Base-by-base conservation (phyloP, 2,888 invertebrate genomes). In the Sarcophaga rosellei region DNA sequence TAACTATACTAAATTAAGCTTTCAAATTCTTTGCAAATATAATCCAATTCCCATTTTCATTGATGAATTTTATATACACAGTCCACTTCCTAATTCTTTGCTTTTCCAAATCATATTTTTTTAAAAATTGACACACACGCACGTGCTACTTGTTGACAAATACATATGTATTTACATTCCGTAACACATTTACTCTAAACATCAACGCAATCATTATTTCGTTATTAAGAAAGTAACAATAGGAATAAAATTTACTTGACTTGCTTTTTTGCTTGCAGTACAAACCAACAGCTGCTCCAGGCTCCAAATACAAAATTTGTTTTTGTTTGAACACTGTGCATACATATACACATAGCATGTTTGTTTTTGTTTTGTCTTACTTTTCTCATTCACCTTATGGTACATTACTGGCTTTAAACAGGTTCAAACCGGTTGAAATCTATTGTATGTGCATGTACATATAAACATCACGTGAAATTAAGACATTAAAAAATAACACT, bases 381-480 rank as follows among this genome's bases (percentile, higher is more conserved):
- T 17, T 81, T 25, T 76, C 12, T 20, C n/a, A 17, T 63, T 65
- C 47, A n/a, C 23, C n/a, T 23, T 63, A 53, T 17, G 53, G 53
- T 45, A 8, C 45, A n/a, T 68, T 35, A 17, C 66, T 45, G 66
- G 47, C 21, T 45, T 20, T 53, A 47, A 83, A 83, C 82, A 68
- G 82, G 82, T 83, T 83, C 45, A 53, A 78, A 23, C 73, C 77
- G 65, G 77, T 77, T 72, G 53, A 25, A 59, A 45, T 65, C 35
- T 35, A 5, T 17, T 69, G 25, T 70, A 47, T 20, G 47, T n/a
- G 65, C 57, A 74, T 25, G 17, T 68, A 21, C 4, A 44, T 76
- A 23, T 76, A 72, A 70, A 44, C 65, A 72, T 82, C 76, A 82
- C 81, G 76, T 82, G 68, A 74, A 62, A 45, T 61, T 45, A 63